A percentile compares a stretch with the other conserved stretches of the same genome.
Conservation (phyloP, 23 tunicate genomes). For the Pegea sp. region DNA sequence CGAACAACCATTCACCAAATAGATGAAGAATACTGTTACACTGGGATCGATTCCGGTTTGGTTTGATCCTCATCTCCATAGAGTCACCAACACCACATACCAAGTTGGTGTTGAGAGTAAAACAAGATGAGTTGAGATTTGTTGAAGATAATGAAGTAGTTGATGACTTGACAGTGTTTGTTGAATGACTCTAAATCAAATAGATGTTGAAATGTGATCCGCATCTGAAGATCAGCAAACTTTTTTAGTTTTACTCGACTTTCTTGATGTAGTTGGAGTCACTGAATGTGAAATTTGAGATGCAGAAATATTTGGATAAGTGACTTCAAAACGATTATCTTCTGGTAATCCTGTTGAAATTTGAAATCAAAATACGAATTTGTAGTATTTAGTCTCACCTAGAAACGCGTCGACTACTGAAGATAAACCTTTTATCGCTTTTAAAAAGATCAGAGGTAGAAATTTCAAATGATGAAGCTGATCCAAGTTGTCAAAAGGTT, state of each 20-base stretch:
- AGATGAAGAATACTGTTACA: slow-evolving; percentile 66
- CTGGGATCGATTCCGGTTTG: slow-evolving; percentile 42
- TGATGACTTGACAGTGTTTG: too few relatives aligned
- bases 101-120: neutral
- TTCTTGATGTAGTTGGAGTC: slow-evolving; percentile 56
- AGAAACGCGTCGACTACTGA: slow-evolving; percentile 61
- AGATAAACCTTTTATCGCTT: slow-evolving; percentile 75
- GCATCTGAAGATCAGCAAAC: slow-evolving; percentile 1
- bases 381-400: slow-evolving; percentile 10
- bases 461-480: too few relatives aligned
- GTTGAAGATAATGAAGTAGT: slow-evolving; percentile 7
- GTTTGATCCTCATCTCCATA: slow-evolving; percentile 57
- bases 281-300: slow-evolving; percentile 45
- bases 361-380: neutral
- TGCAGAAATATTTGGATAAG: slow-evolving; percentile 27
- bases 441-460: slow-evolving; percentile 63
- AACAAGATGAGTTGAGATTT: slow-evolving; percentile 1
- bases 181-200: neutral
- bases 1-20: slow-evolving; percentile 80
- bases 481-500: slow-evolving; percentile 85
- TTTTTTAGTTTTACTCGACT: slow-evolving; percentile 41
- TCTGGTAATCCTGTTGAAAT: slow-evolving; percentile 18
- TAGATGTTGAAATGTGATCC: neutral
- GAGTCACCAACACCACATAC: too few relatives aligned
- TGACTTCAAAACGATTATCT: slow-evolving; percentile 35